Conservation (phyloP, 2,888 invertebrate genomes). For the Microctonus brassicae region DNA sequence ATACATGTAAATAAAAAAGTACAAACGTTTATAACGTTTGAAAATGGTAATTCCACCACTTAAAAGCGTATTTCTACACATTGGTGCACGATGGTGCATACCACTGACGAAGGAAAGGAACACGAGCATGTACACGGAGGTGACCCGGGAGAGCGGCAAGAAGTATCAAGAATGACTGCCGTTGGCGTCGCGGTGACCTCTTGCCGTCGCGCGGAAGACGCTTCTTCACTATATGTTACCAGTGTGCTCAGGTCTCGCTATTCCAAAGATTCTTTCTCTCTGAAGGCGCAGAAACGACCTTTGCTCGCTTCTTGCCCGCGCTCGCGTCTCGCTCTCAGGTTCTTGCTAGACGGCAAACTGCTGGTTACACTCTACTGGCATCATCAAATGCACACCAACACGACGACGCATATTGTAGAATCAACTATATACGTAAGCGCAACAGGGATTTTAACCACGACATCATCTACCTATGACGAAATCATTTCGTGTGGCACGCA, state of each 20-base stretch:
- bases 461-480: slow-evolving; percentile 44
- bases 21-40: background rate
- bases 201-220: slow-evolving; percentile 47
- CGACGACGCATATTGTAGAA: slow-evolving; percentile 20
- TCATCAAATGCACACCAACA: background rate
- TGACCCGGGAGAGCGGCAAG: slow-evolving; percentile 31
- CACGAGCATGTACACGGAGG: slow-evolving; percentile 27
- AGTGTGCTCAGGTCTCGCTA: background rate
- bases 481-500: slow-evolving; percentile 46
- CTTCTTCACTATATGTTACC: slow-evolving; percentile 34
- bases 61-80: slow-evolving; percentile 16
- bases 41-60: background rate
- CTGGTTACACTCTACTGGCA: slow-evolving; percentile 7
- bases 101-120: slow-evolving; percentile 17
- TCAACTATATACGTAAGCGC: background rate
- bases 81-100: background rate
- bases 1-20: background rate
- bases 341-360: slow-evolving; percentile 15
- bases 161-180: slow-evolving; percentile 38
- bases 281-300: slow-evolving; percentile 43
- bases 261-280: slow-evolving; percentile 29
- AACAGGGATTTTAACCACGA: slow-evolving; percentile 44
- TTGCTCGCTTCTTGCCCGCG: slow-evolving; percentile 45
- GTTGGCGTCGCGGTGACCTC: slow-evolving; percentile 45
- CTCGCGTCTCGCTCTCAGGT: slow-evolving; percentile 8